These are phyloP conservation scores for Lydus trimaculatus DNA, from an alignment of 2,888 invertebrate genomes.

Conservation along the genomic window DNA sequence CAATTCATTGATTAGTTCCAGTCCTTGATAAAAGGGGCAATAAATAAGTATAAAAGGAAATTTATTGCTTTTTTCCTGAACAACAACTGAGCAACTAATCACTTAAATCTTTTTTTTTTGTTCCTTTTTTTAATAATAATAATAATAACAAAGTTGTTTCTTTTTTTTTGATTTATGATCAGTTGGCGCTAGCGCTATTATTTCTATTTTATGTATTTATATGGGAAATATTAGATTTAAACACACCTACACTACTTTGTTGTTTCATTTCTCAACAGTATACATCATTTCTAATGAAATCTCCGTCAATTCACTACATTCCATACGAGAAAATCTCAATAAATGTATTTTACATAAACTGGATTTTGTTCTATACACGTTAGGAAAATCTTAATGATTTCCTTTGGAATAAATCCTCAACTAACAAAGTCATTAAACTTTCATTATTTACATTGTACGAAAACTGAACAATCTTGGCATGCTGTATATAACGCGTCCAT, in stretches of 20 bases:
- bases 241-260: too few species aligned
- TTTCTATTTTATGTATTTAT: too few species aligned
- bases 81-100: not conserved
- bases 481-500: not conserved
- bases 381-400: not conserved
- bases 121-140: too few species aligned
- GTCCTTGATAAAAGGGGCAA: not conserved
- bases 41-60: not conserved
- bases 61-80: not conserved
- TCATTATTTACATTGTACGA: not conserved
- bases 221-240: too few species aligned
- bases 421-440: not conserved
- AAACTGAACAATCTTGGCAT: not conserved
- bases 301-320: not conserved
- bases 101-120: too few species aligned
- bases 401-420: not conserved
- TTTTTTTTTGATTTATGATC: too few species aligned
- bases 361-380: not conserved
- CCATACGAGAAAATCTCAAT: not conserved
- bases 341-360: not conserved
- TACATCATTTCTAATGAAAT: not conserved
- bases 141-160: too few species aligned
- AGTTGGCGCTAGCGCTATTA: too few species aligned
- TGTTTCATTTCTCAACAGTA: too few species aligned
- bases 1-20: not conserved